These are phyloP conservation scores for Sarcophaga bullata DNA, from an alignment of 1,140 invertebrate genomes.

Conservation along the genomic window DNA sequence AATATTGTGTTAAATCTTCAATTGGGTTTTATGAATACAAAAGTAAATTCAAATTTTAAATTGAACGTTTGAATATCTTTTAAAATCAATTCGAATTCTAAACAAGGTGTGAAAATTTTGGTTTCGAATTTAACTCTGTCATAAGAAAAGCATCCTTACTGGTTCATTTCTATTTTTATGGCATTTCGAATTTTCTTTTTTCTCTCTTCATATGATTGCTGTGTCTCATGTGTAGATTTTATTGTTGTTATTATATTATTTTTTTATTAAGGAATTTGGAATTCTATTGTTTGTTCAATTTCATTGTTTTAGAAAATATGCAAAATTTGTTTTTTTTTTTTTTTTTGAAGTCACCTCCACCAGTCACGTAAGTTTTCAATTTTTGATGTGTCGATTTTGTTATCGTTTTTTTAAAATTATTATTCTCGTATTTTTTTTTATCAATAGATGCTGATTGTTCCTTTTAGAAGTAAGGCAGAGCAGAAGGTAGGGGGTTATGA, in stretches of 20 bases:
- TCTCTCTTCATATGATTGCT: not conserved
- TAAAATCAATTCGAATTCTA: slow-evolving; percentile 9
- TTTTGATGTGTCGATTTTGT: slow-evolving; percentile 24
- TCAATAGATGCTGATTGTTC: not conserved
- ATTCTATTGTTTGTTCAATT: too few species aligned
- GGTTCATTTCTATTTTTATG: too few species aligned
- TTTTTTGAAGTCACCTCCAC: not conserved
- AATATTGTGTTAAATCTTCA: too few species aligned
- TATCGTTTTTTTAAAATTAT: not conserved
- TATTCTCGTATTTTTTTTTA: not conserved
- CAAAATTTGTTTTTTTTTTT: too few species aligned
- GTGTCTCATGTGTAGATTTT: not conserved
- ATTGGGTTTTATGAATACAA: too few species aligned
- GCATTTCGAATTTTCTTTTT: too few species aligned
- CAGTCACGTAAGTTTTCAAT: slow-evolving; percentile 26
- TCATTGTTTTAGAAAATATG: too few species aligned
- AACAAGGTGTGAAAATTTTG: not conserved
- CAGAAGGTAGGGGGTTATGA: not conserved
- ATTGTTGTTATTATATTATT: not conserved
- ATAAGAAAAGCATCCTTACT: too few species aligned
- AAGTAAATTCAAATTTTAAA: not conserved
- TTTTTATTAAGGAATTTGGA: not conserved
- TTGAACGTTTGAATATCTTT: not conserved
- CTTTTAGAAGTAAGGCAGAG: not conserved
- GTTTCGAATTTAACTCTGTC: not conserved